Base-by-base conservation (phyloP, 2,797 vertebrate genomes). In the Ciconia nigra region DNA sequence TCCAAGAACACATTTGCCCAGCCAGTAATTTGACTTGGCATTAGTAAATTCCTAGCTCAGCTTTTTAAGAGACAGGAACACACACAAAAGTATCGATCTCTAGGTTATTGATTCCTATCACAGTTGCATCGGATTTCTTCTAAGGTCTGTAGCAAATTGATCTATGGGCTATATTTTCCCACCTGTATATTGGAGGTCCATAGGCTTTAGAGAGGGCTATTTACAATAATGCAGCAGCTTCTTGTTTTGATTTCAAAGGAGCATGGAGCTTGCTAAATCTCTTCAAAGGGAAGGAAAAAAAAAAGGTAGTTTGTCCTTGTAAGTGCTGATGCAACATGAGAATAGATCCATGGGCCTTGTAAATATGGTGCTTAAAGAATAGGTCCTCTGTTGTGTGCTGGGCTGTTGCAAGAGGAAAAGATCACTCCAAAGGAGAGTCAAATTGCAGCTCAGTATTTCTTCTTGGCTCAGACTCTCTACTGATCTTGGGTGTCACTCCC, bases 11-110 rank as follows among this genome's bases (percentile, higher is more conserved):
- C n/a, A 79, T 90, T 81, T 87, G 63, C n/a, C 67, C 31, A 89
- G 69, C 35, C 88, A 95, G 49, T 87, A 94, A 74, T 89, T 71
- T 72, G 62, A 87, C 58, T 82, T 83, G 54, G 63, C 91, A 79
- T 92, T 49, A 91, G 82, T 42, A 92, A 93, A 74, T 49, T 54
- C 93, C 66, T 84, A 76, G 55, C 72, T 96, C 82, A 95, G 90
- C 76, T 72, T 89, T 92, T 86, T 72, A 92, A 91, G 69, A 89
- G 82, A 81, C 49, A 73, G 65, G 76, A 94, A 92, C 62, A 83
- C 44, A 94, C 49, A 93, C 76, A 79, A 91, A 83, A 35, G 11
- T 54, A 89, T 92, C 1, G 52, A 81, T 82, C 57, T 74, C 46
- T 58, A 47, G 49, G 33, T 63, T 91, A 92, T 77, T 51, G 54